Conservation (phyloP, 2,113 vertebrate species). For the Bambusicola thoracicus region DNA sequence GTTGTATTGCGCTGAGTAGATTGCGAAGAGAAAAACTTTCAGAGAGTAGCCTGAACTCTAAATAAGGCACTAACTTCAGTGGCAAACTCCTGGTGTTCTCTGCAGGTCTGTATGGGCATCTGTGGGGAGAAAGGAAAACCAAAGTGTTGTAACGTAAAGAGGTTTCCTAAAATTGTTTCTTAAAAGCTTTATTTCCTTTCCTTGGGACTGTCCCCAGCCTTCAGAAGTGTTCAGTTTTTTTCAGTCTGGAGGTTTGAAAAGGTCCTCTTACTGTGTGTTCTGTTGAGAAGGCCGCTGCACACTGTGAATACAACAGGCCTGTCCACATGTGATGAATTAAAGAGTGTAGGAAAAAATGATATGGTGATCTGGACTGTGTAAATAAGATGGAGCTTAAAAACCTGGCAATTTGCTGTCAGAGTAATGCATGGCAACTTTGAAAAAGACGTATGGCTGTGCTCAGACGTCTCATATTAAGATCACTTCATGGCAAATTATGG, state of each 20-base stretch:
- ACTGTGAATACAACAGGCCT: background rate
- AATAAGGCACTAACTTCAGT: background rate
- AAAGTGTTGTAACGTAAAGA: background rate
- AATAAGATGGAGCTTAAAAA: background rate
- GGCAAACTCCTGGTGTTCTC: background rate
- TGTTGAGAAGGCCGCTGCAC: background rate
- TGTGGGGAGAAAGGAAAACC: background rate
- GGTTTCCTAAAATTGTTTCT: background rate
- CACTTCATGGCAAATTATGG: background rate
- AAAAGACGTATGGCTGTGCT: accelerated
- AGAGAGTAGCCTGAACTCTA: background rate
- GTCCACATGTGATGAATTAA: background rate
- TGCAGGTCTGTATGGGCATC: background rate
- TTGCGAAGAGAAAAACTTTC: background rate
- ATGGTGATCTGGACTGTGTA: background rate
- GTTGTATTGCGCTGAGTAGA: background rate
- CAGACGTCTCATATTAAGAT: background rate
- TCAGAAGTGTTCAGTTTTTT: background rate
- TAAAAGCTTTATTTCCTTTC: background rate
- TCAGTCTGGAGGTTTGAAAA: background rate
- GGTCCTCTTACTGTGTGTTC: background rate
- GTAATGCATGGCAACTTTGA: background rate
- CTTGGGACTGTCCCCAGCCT: accelerated
- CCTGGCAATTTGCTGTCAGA: background rate
- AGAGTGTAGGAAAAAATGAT: background rate